These are phyloP conservation scores for Bradypodion pumilum DNA, from an alignment of 2,797 vertebrate species.

Conservation along the genomic window DNA sequence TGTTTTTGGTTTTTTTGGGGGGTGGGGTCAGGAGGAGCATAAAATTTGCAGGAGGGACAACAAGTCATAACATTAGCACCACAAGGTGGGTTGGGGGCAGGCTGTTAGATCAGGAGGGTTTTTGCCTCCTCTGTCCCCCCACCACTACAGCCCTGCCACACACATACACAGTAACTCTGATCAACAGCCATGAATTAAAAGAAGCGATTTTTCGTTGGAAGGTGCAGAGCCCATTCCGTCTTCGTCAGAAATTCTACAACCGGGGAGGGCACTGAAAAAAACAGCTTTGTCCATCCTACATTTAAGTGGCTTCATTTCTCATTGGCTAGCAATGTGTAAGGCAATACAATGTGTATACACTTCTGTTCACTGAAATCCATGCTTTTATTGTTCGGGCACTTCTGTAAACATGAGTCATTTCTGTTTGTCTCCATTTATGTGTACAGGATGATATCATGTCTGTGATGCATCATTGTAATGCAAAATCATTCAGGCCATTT, in stretches of 20 bases:
- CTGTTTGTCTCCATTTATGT: neutral
- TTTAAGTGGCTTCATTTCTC: neutral
- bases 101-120: too few relatives aligned
- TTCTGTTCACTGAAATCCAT: neutral
- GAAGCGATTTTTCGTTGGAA: neutral
- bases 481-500: slow-evolving; percentile 3
- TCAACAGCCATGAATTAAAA: neutral
- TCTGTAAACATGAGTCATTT: neutral
- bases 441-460: neutral
- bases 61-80: too few relatives aligned
- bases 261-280: neutral
- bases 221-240: neutral
- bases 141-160: too few relatives aligned
- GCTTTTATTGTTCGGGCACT: neutral
- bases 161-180: too few relatives aligned
- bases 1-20: too few relatives aligned
- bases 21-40: too few relatives aligned
- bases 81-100: too few relatives aligned
- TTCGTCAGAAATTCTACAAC: neutral
- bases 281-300: neutral
- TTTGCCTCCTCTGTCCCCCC: too few relatives aligned
- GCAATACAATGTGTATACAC: neutral
- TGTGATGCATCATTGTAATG: neutral
- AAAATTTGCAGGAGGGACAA: too few relatives aligned
- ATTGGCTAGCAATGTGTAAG: neutral